Conservation (phyloP, 1,140 invertebrate species). For the Anastrepha ludens region DNA sequence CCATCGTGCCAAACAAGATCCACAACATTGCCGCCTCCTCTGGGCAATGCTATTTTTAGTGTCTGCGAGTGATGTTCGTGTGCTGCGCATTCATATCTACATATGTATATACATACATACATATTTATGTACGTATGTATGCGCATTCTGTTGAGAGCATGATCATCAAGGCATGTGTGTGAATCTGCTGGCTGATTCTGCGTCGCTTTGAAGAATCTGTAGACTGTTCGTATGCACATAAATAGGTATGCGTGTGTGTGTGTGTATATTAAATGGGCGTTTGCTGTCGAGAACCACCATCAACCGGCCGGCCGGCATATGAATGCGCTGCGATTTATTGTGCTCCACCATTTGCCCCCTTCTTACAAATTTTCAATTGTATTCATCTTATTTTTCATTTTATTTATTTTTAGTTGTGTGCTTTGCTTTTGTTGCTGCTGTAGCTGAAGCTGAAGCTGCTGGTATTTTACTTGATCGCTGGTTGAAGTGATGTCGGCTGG, state of each 20-base stretch:
- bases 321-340: constrained; percentile 45
- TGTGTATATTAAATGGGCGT: constrained; percentile 6
- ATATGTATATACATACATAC: neutral
- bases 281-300: constrained; percentile 15
- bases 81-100: neutral
- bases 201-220: neutral
- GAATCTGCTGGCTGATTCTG: constrained; percentile 33
- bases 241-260: neutral
- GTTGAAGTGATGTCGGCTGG: neutral
- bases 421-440: neutral
- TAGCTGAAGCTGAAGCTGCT: neutral
- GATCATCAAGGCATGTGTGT: neutral
- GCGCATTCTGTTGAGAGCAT: neutral
- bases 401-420: constrained; percentile 2
- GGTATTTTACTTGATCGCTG: constrained; percentile 9
- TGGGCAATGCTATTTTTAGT: constrained; percentile 1
- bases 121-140: neutral
- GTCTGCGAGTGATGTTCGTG: neutral
- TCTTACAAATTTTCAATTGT: constrained; percentile 27
- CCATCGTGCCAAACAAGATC: neutral
- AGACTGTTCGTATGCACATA: neutral
- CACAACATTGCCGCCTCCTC: neutral
- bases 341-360: constrained; percentile 41
- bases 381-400: constrained; percentile 21
- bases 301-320: constrained; percentile 17